These are phyloP conservation scores for Channa striata DNA, from an alignment of 2,797 vertebrate species.

Conservation along the genomic window DNA sequence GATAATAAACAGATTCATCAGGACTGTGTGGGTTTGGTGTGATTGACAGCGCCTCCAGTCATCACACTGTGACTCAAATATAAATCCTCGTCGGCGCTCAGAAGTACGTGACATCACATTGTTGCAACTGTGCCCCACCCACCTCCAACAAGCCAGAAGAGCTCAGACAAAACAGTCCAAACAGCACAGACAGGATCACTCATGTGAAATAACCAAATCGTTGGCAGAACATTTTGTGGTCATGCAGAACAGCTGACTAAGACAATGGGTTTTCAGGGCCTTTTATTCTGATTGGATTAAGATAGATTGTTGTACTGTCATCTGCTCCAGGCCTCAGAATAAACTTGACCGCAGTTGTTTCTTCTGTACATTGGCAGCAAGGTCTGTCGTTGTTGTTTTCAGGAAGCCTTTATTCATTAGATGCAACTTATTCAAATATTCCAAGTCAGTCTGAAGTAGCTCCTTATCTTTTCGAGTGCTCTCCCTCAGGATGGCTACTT, in stretches of 20 bases:
- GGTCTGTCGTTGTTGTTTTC: slow-evolving; percentile 34
- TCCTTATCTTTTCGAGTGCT: slow-evolving; percentile 43
- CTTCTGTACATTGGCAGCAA: neutral
- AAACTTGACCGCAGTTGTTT: neutral
- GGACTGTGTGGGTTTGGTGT: slow-evolving; percentile 2
- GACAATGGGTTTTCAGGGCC: slow-evolving; percentile 3
- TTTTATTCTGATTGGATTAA: slow-evolving; percentile 25
- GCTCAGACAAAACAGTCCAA: slow-evolving; percentile 2
- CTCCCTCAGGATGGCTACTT: slow-evolving; percentile 23
- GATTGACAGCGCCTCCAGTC: slow-evolving; percentile 10
- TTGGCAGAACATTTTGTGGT: slow-evolving; percentile 1
- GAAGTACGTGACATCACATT: neutral
- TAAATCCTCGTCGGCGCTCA: slow-evolving; percentile 6
- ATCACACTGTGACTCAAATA: neutral
- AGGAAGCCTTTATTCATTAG: slow-evolving; percentile 34
- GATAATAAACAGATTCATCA: neutral
- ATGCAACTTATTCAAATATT: slow-evolving; percentile 54
- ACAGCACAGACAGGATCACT: slow-evolving; percentile 7
- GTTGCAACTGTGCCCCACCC: slow-evolving; percentile 3
- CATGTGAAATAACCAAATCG: neutral
- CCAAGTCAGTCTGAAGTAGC: slow-evolving; percentile 40
- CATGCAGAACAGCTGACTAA: neutral
- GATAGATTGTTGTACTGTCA: slow-evolving; percentile 8
- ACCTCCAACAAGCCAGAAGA: neutral
- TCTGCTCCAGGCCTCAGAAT: neutral